A percentile compares a stretch with the other conserved stretches of the same genome.
Conservation (phyloP, 2,113 vertebrate genomes). For the Cinclus mexicanus region DNA sequence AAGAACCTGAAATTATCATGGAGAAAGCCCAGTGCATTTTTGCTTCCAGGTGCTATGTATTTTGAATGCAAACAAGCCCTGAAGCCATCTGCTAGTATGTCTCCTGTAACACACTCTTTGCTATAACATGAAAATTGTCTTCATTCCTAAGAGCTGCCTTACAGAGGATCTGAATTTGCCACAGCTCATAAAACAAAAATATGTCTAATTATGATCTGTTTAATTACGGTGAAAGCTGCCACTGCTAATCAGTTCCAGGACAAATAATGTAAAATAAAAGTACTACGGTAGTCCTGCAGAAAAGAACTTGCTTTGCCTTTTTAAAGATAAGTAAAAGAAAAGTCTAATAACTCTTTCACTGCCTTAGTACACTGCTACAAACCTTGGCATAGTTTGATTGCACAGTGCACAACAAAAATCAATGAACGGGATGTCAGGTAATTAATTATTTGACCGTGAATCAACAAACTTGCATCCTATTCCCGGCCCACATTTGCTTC, state of each 20-base stretch:
- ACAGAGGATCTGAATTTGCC: constrained; percentile 17
- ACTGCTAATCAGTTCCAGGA: constrained; percentile 21
- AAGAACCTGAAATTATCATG: background rate
- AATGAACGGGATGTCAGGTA: background rate
- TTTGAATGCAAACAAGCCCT: constrained; percentile 8
- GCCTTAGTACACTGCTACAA: background rate
- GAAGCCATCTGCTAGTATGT: constrained; percentile 15
- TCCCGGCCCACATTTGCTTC: background rate
- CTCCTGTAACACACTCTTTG: constrained; percentile 5
- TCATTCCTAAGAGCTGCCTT: background rate
- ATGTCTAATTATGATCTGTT: constrained; percentile 48
- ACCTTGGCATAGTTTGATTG: background rate
- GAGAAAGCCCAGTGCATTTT: background rate
- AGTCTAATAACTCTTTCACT: background rate
- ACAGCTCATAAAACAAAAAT: constrained; percentile 40
- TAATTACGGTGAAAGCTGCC: constrained; percentile 3
- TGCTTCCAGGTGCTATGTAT: constrained; percentile 23
- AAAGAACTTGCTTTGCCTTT: background rate
- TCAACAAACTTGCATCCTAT: background rate
- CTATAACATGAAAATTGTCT: constrained; percentile 11
- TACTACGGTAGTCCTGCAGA: background rate
- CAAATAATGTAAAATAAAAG: constrained; percentile 11
- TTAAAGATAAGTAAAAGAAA: background rate
- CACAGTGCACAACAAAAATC: background rate
- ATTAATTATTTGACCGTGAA: background rate